phyloP scores from a whole-genome alignment of 1,140 invertebrate species.

The Drosophila tani region DNA sequence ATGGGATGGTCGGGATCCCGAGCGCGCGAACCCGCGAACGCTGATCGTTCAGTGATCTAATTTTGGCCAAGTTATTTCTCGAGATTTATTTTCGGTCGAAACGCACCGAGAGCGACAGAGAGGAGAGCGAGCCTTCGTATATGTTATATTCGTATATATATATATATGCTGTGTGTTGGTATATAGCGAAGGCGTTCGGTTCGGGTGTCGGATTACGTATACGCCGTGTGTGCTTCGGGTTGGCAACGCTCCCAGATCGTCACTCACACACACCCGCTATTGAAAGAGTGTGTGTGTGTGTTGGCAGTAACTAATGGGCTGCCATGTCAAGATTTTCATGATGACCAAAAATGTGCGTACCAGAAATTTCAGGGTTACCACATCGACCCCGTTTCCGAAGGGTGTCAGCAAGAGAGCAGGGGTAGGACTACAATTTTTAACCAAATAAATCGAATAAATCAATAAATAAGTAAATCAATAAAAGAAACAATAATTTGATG shows the following conservation, averaged over 20 bases:
- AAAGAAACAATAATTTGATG: slow-evolving; percentile 25
- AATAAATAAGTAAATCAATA: slow-evolving; percentile 13
- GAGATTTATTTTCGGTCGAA: slow-evolving; percentile 71
- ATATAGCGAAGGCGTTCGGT: slow-evolving; percentile 59
- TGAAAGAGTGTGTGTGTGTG: background rate
- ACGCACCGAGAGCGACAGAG: slow-evolving; percentile 49
- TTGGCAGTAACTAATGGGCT: slow-evolving; percentile 33
- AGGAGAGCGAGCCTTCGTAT: slow-evolving; percentile 1
- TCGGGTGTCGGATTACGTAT: slow-evolving; percentile 83
- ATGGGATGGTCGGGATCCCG: slow-evolving; percentile 34
- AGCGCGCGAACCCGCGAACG: slow-evolving; percentile 39
- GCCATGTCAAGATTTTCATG: slow-evolving; percentile 73
- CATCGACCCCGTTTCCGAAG: slow-evolving; percentile 66
- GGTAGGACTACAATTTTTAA: slow-evolving; percentile 12
- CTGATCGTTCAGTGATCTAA: slow-evolving; percentile 65
- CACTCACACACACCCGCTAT: slow-evolving; percentile 4
- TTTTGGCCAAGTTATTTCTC: slow-evolving; percentile 80
- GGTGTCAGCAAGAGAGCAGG: slow-evolving; percentile 5
- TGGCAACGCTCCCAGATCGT: slow-evolving; percentile 63
- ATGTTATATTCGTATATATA: slow-evolving; percentile 16
- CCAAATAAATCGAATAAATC: slow-evolving; percentile 24
- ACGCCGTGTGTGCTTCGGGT: slow-evolving; percentile 50
- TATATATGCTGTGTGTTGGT: slow-evolving; percentile 36
- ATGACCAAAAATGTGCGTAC: slow-evolving; percentile 83
- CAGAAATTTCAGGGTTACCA: slow-evolving; percentile 75